These are phyloP conservation scores for Gonioctena quinquepunctata DNA, from an alignment of 1,140 invertebrate genomes.

Conservation along the genomic window DNA sequence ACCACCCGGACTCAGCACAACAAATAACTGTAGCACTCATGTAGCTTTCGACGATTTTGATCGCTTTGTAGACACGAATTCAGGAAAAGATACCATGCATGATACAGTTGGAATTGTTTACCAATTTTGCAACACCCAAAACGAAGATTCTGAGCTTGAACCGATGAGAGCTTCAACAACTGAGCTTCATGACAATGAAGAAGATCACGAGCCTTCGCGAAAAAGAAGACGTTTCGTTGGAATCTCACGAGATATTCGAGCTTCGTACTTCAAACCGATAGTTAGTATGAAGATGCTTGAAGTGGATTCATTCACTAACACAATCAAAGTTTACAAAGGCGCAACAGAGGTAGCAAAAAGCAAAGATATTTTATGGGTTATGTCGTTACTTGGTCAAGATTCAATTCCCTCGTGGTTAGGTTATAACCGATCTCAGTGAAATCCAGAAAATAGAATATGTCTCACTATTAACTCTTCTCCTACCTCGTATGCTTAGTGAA, in stretches of 20 bases:
- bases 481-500: constrained; percentile 40
- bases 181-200: constrained; percentile 6
- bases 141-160: constrained; percentile 8
- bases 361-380: constrained; percentile 22
- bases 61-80: constrained; percentile 53
- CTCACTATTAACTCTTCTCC: constrained; percentile 3
- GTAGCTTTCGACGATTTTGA: constrained; percentile 58
- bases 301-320: constrained; percentile 20
- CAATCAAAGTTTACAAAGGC: neutral
- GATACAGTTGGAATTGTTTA: constrained; percentile 56
- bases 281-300: constrained; percentile 8
- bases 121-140: neutral
- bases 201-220: constrained; percentile 2
- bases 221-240: constrained; percentile 36
- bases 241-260: constrained; percentile 21
- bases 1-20: constrained; percentile 36
- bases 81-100: constrained; percentile 56
- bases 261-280: constrained; percentile 7
- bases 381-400: constrained; percentile 20
- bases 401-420: constrained; percentile 21
- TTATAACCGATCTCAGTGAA: constrained; percentile 47
- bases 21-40: constrained; percentile 37
- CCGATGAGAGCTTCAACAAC: neutral
- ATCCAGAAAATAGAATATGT: constrained; percentile 46
- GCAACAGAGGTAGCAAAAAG: constrained; percentile 28